Conservation (phyloP, 2,888 invertebrate genomes). For the Thymelicus lineola region DNA sequence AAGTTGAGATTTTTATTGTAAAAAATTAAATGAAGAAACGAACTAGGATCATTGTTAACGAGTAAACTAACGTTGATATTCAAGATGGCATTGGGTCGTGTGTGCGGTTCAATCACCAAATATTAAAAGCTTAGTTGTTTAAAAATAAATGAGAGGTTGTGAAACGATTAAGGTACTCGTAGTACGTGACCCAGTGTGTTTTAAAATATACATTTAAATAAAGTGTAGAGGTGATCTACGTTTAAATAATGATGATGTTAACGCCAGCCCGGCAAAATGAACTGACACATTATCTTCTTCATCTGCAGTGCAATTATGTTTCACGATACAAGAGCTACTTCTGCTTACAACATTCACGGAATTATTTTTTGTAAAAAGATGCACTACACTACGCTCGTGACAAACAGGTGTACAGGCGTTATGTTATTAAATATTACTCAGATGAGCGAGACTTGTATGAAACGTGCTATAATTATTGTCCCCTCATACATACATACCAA, state of each 20-base stretch:
- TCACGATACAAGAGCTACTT: slow-evolving; percentile 33
- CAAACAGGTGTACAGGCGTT: slow-evolving; percentile 5
- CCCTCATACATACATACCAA: no score
- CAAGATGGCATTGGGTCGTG: slow-evolving; percentile 59
- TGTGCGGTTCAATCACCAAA: slow-evolving; percentile 72
- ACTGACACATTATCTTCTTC: slow-evolving; percentile 51
- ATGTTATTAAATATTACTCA: slow-evolving; percentile 6
- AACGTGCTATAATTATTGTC: background rate
- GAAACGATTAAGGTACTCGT: slow-evolving; percentile 70
- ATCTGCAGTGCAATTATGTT: slow-evolving; percentile 49
- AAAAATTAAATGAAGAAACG: slow-evolving; percentile 72
- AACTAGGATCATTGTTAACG: slow-evolving; percentile 80
- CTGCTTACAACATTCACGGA: slow-evolving; percentile 7
- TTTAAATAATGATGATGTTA: slow-evolving; percentile 54
- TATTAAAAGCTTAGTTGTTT: slow-evolving; percentile 76
- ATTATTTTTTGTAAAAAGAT: slow-evolving; percentile 15
- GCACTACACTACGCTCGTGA: slow-evolving; percentile 1
- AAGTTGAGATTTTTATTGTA: slow-evolving; percentile 74
- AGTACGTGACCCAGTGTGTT: slow-evolving; percentile 66
- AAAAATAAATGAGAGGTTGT: slow-evolving; percentile 76
- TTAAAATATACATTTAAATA: slow-evolving; percentile 69
- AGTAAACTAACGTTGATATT: slow-evolving; percentile 69
- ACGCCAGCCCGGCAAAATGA: slow-evolving; percentile 71
- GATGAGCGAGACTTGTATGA: slow-evolving; percentile 3
- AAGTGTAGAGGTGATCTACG: slow-evolving; percentile 67